Evolutionary conservation across 2,797 vertebrate species (phyloP), one percentile per base, ranked within the genome.

Genomic region (Alectoris magna): DNA sequence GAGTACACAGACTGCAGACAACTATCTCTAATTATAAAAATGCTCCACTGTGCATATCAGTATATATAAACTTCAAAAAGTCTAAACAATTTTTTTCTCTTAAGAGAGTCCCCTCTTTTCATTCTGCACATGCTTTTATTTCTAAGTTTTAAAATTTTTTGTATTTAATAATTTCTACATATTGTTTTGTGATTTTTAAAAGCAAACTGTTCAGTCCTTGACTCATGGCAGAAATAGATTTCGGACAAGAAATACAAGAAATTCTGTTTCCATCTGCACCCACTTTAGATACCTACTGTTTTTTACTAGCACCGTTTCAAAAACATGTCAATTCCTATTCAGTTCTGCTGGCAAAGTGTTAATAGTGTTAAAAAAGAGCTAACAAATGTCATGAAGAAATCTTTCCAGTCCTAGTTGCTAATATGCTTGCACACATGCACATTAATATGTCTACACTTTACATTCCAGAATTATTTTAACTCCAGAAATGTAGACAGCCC

Each of bases 401-500:
- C 67, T 24, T 70, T 90, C 23, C n/a, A 71, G 34, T 3, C 3
- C 13, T 10, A 48, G 44, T 29, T 36, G 27, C 58, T 60, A 62
- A 51, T 5, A 13, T 17, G 70, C 5, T 49, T 66, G 34, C 44
- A 59, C 39, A 59, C 1, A 0, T 9, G 71, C 0, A 1, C 15
- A 44, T 14, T 62, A 6, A 81, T 51, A 31, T 63, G 36, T 23
- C 60, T 51, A 46, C 0, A 1, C 23, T 82, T 91, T 10, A 48
- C 60, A 84, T 38, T 79, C 16, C 17, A 69, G 14, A 69, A 72
- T 34, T 58, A 78, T 53, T 80, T 87, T 59, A 76, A 85, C 7
- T 59, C n/a, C 56, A 49, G 34, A 87, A 75, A 79, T 16, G 17
- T 10, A 55, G 18, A 14, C 26, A 89, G 46, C 0, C 17, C 36